phyloP scores from a whole-genome alignment of 2,113 vertebrate species.

The Triplophysa siluroides region DNA sequence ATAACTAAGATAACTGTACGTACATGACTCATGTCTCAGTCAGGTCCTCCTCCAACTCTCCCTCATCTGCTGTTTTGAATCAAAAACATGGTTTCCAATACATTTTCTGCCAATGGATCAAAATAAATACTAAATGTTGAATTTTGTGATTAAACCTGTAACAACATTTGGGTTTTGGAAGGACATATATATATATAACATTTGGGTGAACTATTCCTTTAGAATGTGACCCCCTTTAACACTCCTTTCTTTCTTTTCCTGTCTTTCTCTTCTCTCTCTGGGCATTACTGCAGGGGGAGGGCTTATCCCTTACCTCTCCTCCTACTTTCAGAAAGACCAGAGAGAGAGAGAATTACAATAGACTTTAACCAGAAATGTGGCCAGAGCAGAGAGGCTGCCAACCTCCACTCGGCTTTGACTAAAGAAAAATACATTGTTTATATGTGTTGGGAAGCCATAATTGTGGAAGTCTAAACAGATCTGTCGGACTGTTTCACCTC shows the following conservation, averaged over 20 bases:
- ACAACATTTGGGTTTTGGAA: too few species aligned
- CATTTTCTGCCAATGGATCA: background rate
- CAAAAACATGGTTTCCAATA: background rate
- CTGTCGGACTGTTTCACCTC: conserved; percentile 19
- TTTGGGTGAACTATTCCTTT: background rate
- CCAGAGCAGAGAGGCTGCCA: conserved; percentile 58
- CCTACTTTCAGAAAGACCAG: conserved; percentile 8
- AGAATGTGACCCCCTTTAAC: background rate
- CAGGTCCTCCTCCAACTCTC: background rate
- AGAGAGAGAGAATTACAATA: conserved; percentile 65
- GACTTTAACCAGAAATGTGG: conserved; percentile 72
- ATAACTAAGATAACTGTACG: background rate
- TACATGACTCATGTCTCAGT: conserved; percentile 14
- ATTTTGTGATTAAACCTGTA: conserved; percentile 1
- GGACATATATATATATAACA: too few species aligned
- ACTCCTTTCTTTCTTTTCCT: background rate
- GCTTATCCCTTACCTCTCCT: conserved; percentile 35
- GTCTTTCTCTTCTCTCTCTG: conserved; percentile 4
- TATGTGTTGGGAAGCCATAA: background rate
- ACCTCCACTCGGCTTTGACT: conserved; percentile 39
- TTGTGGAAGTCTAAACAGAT: conserved; percentile 13
- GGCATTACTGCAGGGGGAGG: conserved; percentile 24
- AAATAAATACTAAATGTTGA: background rate
- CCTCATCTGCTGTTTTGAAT: background rate
- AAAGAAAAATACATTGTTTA: conserved; percentile 17